These are phyloP conservation scores for Gryllus bimaculatus DNA, from an alignment of 1,140 invertebrate species.

Conservation along the genomic window DNA sequence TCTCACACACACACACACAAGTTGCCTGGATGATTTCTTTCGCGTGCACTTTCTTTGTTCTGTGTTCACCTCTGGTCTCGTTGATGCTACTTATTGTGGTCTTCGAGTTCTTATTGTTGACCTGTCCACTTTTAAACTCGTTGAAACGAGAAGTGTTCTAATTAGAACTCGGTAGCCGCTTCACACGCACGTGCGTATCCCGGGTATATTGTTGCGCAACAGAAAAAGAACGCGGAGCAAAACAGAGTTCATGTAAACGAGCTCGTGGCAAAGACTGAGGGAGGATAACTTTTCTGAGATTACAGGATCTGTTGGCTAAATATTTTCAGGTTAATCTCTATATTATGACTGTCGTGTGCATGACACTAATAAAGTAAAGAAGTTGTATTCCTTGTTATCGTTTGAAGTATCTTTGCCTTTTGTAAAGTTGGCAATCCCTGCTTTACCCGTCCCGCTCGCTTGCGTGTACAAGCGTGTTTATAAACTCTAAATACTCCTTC, in stretches of 20 bases:
- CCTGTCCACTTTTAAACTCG: not conserved
- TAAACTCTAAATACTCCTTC: not conserved
- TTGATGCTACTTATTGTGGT: not conserved
- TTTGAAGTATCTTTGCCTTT: conserved; percentile 1
- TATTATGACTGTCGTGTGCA: not conserved
- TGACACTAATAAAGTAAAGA: not conserved
- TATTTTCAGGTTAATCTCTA: conserved; percentile 1
- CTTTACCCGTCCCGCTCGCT: not conserved
- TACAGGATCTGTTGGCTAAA: conserved; percentile 1
- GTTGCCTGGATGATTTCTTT: not conserved
- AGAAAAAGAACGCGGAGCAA: not conserved
- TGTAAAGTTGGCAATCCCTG: conserved; percentile 3
- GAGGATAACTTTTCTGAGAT: not conserved
- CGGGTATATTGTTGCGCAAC: not conserved
- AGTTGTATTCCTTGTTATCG: not conserved
- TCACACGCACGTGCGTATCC: not conserved
- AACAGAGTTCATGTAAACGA: not conserved
- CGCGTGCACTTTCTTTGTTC: not conserved
- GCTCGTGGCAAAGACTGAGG: not conserved
- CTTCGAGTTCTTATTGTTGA: not conserved
- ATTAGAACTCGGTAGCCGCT: not conserved
- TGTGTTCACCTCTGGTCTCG: not conserved
- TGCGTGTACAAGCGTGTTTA: not conserved
- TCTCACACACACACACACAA: not conserved
- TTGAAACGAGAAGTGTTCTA: not conserved